Base-by-base conservation (phyloP, 2,888 invertebrate genomes). In the Alitta virens region DNA sequence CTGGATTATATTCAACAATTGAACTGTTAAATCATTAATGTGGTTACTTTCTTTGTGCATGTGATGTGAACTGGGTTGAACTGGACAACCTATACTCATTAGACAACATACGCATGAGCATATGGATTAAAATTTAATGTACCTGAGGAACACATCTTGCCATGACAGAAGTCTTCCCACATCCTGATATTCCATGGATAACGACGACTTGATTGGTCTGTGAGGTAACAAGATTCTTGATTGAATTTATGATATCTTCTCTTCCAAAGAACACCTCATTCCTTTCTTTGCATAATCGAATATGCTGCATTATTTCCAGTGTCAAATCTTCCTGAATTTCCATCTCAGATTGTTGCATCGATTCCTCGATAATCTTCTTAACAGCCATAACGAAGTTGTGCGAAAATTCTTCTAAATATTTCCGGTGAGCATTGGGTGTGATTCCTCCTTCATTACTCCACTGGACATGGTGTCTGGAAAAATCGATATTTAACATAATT, bases 91-190 rank as follows among this genome's bases (percentile, higher is more conserved):
- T n/a, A n/a, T n/a, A n/a, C n/a, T n/a, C n/a, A n/a, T n/a, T n/a
- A n/a, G n/a, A n/a, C n/a, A n/a, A n/a, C n/a, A n/a, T n/a, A n/a
- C n/a, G n/a, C n/a, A n/a, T n/a, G n/a, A n/a, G n/a, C n/a, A n/a
- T n/a, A n/a, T n/a, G n/a, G n/a, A n/a, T n/a, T n/a, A n/a, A n/a
- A n/a, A n/a, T n/a, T n/a, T 33, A 12, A 33, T 27, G 18, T 56
- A 64, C 58, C 43, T 50, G 43, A 14, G 21, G 23, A 14, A 52
- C 56, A 46, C 46, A 33, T 56, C 73, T 72, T n/a, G 78, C 74
- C 66, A 77, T 73, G 23, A 77, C 67, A 3, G 76, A 76, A 0
- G 78, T 78, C 63, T 78, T 78, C 0, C 78, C 78, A 66, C 73
- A 72, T 0, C 78, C 78, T 5, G 76, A 76, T 46, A 71, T 71